Conservation (phyloP, 37 sponge, comb jelly and placozoan species). For the Geodia barretti region DNA sequence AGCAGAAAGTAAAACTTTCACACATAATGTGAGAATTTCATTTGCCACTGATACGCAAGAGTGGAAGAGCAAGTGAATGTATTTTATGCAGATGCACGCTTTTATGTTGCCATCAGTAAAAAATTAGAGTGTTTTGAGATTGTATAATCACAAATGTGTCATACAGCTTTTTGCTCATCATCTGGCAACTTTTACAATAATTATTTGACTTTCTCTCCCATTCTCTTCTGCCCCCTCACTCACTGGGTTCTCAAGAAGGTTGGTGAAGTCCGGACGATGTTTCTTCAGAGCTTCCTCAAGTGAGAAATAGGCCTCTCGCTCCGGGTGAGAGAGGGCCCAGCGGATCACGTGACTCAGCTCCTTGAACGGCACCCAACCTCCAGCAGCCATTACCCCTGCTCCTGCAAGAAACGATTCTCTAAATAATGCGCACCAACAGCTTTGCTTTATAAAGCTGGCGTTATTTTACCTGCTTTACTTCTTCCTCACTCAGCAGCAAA, state of each 20-base stretch:
- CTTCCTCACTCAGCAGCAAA: no score
- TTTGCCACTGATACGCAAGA: no score
- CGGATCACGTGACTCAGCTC: constrained; percentile 67
- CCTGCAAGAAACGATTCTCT: background rate
- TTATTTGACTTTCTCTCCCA: background rate
- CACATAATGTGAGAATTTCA: no score
- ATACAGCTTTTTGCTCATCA: no score
- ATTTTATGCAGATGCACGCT: no score
- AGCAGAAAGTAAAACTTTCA: no score
- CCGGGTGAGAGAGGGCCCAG: constrained; percentile 53
- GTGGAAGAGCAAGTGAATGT: no score
- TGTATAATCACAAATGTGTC: no score
- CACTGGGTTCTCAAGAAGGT: constrained; percentile 84
- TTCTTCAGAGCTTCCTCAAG: constrained; percentile 78
- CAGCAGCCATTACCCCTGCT: background rate
- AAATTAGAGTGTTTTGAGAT: no score
- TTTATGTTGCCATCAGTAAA: no score
- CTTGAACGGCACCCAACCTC: constrained; percentile 80
- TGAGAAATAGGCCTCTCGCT: constrained; percentile 55
- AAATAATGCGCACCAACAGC: background rate
- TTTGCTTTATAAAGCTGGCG: background rate
- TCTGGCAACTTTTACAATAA: no score
- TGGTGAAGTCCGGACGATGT: constrained; percentile 90
- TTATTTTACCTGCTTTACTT: no score
- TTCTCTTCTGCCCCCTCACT: constrained; percentile 6